Percentiles rank a stretch among this genome's conserved stretches.
Conservation (phyloP, 2,888 invertebrate genomes). For the Cheilosia soror region DNA sequence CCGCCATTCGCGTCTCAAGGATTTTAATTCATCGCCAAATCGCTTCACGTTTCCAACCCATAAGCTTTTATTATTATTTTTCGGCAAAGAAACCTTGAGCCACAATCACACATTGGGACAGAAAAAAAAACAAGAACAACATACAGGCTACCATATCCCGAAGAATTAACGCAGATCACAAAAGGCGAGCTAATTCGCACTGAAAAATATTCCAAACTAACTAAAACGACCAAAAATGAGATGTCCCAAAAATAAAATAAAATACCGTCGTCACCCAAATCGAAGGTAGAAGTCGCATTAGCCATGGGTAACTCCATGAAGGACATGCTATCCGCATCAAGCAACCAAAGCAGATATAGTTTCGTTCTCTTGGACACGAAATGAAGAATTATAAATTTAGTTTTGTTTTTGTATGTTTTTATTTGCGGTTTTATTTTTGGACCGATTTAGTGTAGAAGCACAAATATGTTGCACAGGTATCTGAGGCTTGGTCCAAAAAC, state of each 20-base stretch:
- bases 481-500: conserved; percentile 61
- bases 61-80: conserved; percentile 30
- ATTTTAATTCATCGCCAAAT: conserved; percentile 56
- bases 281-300: conserved; percentile 69
- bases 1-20: conserved; percentile 10
- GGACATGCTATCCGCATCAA: conserved; percentile 61
- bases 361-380: conserved; percentile 47
- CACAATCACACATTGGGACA: conserved; percentile 45
- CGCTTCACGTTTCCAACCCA: conserved; percentile 43
- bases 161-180: conserved; percentile 74
- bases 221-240: conserved; percentile 38
- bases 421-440: conserved; percentile 66
- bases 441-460: conserved; percentile 66
- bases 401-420: conserved; percentile 36
- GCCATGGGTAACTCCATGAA: conserved; percentile 73
- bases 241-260: conserved; percentile 28
- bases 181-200: conserved; percentile 76
- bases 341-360: conserved; percentile 51
- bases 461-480: conserved; percentile 75
- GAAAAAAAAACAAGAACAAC: conserved; percentile 12
- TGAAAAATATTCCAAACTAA: conserved; percentile 67
- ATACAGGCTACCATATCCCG: conserved; percentile 25
- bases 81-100: conserved; percentile 44
- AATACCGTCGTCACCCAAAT: conserved; percentile 51
- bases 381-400: conserved; percentile 36